A percentile compares a stretch with the other conserved stretches of the same genome.
These are phyloP conservation scores for Lerema accius DNA, from an alignment of 1,140 invertebrate genomes.

Conservation along the genomic window DNA sequence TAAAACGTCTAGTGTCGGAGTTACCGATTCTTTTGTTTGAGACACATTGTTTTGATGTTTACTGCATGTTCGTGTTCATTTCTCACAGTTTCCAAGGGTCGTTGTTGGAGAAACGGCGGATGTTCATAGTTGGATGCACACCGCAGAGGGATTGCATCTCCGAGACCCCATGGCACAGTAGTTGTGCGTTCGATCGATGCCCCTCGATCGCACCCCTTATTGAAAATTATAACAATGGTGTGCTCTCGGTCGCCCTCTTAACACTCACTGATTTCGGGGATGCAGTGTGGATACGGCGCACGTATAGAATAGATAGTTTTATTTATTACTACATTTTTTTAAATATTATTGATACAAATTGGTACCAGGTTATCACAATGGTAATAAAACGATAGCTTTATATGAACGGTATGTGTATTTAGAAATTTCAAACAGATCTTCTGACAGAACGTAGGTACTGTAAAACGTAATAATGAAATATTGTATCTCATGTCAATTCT, in stretches of 20 bases:
- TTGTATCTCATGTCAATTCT: too few relatives aligned
- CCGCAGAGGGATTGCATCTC: slow-evolving; percentile 56
- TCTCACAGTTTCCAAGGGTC: slow-evolving; percentile 21
- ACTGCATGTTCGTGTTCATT: neutral
- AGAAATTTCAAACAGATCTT: too few relatives aligned
- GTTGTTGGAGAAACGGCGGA: slow-evolving; percentile 38
- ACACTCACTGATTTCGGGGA: slow-evolving; percentile 79
- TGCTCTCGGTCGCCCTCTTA: slow-evolving; percentile 73
- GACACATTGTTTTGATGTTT: slow-evolving; percentile 11
- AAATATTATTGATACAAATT: too few relatives aligned
- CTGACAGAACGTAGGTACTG: too few relatives aligned
- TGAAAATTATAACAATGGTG: slow-evolving; percentile 82
- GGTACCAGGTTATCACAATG: too few relatives aligned
- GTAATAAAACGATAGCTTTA: too few relatives aligned
- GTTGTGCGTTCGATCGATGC: slow-evolving; percentile 66
- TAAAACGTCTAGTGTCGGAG: too few relatives aligned
- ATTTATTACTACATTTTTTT: slow-evolving; percentile 1
- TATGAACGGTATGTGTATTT: too few relatives aligned
- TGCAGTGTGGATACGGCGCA: slow-evolving; percentile 59
- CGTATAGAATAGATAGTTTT: slow-evolving; percentile 24
- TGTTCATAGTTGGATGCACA: slow-evolving; percentile 75
- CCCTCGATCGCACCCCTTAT: slow-evolving; percentile 81
- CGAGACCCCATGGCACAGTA: slow-evolving; percentile 45
- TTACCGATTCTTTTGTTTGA: neutral
- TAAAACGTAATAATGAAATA: too few relatives aligned